Conservation (phyloP, 2,888 invertebrate species). For the Ophion ellenae region DNA sequence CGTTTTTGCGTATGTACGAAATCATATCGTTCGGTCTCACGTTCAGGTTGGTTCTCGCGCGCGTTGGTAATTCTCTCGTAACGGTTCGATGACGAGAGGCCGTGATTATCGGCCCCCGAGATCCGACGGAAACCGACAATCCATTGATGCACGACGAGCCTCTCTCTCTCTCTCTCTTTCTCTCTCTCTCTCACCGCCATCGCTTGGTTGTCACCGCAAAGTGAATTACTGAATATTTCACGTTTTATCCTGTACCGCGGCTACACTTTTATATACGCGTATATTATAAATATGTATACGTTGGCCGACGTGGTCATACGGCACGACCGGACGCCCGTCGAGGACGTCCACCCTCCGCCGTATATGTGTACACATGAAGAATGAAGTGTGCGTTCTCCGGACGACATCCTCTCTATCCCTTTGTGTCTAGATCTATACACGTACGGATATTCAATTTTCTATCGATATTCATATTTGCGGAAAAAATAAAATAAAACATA, state of each 20-base stretch:
- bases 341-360: constrained; percentile 71
- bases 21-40: constrained; percentile 48
- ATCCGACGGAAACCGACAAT: constrained; percentile 79
- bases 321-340: constrained; percentile 71
- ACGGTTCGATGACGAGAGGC: constrained; percentile 64
- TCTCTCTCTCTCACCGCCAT: constrained; percentile 30
- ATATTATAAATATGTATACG: constrained; percentile 26
- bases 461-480: constrained; percentile 69
- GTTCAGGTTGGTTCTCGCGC: constrained; percentile 26
- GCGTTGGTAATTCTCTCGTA: constrained; percentile 27
- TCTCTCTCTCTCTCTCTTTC: constrained; percentile 5
- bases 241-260: constrained; percentile 55
- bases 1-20: constrained; percentile 26
- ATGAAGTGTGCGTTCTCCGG: constrained; percentile 57
- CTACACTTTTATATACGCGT: constrained; percentile 23
- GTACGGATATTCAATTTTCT: constrained; percentile 48
- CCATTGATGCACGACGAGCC: constrained; percentile 77
- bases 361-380: constrained; percentile 15
- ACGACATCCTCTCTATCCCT: constrained; percentile 69
- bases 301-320: constrained; percentile 67
- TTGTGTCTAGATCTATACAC: constrained; percentile 17
- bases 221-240: constrained; percentile 73
- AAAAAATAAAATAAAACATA: constrained; percentile 54
- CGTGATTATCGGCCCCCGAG: constrained; percentile 75
- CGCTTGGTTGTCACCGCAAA: constrained; percentile 63